Base-by-base conservation (phyloP, 2,888 invertebrate genomes). In the Petrolisthes cinctipes region DNA sequence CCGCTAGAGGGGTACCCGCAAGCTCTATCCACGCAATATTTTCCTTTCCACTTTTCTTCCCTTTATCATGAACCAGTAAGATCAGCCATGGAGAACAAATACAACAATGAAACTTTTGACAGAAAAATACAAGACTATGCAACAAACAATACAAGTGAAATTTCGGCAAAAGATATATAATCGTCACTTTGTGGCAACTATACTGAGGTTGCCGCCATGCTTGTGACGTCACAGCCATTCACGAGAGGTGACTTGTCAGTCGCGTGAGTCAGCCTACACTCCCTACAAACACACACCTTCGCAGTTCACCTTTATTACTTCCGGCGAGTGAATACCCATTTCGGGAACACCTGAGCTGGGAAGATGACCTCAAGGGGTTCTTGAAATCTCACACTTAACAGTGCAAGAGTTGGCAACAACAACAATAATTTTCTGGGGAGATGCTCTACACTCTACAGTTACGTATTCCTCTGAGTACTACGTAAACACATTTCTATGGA, bases 171-270 rank as follows among this genome's bases (percentile, higher is more conserved):
- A 37, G 37, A 37, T 37, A 37, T 37, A 37, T 37, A 37, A 37
- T 66, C 66, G 9, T 9, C 73, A 73, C 7, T 23, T 9, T 17
- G 7, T 51, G 79, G 20, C 20, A 7, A 76, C 53, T 11, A 4
- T 14, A 5, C 23, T 6, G 61, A 23, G 71, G 68, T 4, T 5
- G 78, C 68, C 11, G 51, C 68, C 71, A 51, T 53, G 11, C 20
- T n/a, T 56, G 53, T 83, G 83, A 84, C 84, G 78, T 84, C 78
- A 84, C 66, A 20, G 14, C 84, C 84, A 84, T 84, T 84, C 84
- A 84, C 57, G 78, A 57, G 84, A 84, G 61, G 78, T n/a, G 17
- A 54, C 37, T 2, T 54, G 81, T 81, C 61, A 81, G 66, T 66
- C 11, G 54, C 79, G 66, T 81, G 75, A 85, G 75, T 75, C 57